These are phyloP conservation scores for Scaeva pyrastri DNA, from an alignment of 2,888 invertebrate genomes.

Conservation along the genomic window DNA sequence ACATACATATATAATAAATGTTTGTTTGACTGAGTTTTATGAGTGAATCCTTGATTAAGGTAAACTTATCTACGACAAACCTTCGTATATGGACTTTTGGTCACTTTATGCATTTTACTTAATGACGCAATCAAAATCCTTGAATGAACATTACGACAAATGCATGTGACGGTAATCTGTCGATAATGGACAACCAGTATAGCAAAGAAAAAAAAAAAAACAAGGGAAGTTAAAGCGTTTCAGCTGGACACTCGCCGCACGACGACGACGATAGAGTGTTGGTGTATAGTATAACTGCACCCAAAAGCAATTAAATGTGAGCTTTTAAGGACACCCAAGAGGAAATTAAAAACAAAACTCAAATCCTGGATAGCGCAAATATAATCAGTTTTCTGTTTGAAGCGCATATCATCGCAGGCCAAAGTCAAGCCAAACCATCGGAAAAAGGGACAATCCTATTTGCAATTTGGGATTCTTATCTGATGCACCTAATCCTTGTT, in stretches of 20 bases:
- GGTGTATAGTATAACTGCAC: slow-evolving; percentile 70
- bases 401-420: slow-evolving; percentile 11
- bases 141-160: slow-evolving; percentile 61
- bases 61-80: slow-evolving; percentile 24
- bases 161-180: slow-evolving; percentile 75
- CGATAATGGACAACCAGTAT: slow-evolving; percentile 67
- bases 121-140: slow-evolving; percentile 73
- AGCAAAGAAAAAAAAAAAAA: neutral
- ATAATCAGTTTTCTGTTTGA: slow-evolving; percentile 63
- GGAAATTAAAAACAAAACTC: slow-evolving; percentile 74
- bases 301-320: slow-evolving; percentile 73
- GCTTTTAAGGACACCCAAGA: slow-evolving; percentile 74
- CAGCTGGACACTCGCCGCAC: neutral
- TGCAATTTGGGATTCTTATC: slow-evolving; percentile 66
- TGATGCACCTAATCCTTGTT: slow-evolving; percentile 74
- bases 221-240: slow-evolving; percentile 32
- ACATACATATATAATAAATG: slow-evolving; percentile 63
- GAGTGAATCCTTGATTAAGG: slow-evolving; percentile 74
- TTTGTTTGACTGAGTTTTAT: slow-evolving; percentile 62
- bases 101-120: slow-evolving; percentile 73
- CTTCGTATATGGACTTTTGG: slow-evolving; percentile 14
- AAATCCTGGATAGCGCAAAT: slow-evolving; percentile 62
- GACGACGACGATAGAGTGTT: slow-evolving; percentile 54
- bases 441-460: slow-evolving; percentile 59
- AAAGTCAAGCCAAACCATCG: neutral